Conservation (phyloP, 2,888 invertebrate species). For the Heliothis peltigera region DNA sequence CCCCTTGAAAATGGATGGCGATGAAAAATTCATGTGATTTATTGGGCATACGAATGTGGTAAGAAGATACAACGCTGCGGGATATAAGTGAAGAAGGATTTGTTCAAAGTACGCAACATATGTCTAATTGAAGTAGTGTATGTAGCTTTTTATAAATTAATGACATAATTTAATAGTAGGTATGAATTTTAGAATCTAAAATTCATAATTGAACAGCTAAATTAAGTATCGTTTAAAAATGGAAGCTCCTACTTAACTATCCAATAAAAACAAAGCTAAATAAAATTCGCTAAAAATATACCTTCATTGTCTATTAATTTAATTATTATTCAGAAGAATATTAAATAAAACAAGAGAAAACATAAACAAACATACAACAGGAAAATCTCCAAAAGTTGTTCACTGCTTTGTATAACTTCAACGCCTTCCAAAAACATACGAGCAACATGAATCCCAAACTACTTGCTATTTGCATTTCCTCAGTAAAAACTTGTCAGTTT, state of each 20-base stretch:
- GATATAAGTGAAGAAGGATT: slow-evolving; percentile 40
- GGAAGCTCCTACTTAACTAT: too few relatives aligned
- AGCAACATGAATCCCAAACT: slow-evolving; percentile 19
- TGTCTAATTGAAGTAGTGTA: slow-evolving; percentile 1
- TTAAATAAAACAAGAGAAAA: too few relatives aligned
- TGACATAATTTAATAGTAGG: too few relatives aligned
- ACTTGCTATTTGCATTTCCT: slow-evolving; percentile 21
- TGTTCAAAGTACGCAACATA: slow-evolving; percentile 24
- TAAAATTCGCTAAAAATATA: too few relatives aligned
- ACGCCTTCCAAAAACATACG: slow-evolving; percentile 26
- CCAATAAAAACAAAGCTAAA: too few relatives aligned
- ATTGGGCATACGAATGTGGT: slow-evolving; percentile 58
- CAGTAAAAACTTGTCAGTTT: background rate
- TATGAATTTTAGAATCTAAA: too few relatives aligned
- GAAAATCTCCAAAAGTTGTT: too few relatives aligned
- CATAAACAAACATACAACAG: too few relatives aligned
- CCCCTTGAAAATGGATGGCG: slow-evolving; percentile 65
- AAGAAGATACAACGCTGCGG: slow-evolving; percentile 59
- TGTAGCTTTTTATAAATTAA: background rate
- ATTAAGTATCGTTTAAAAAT: too few relatives aligned
- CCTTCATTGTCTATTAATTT: too few relatives aligned
- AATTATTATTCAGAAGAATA: too few relatives aligned
- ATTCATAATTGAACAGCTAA: too few relatives aligned
- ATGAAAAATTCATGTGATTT: slow-evolving; percentile 78
- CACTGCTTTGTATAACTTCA: background rate